Base-by-base conservation (phyloP, 2,888 invertebrate species). In the Tetanocera ferruginea region DNA sequence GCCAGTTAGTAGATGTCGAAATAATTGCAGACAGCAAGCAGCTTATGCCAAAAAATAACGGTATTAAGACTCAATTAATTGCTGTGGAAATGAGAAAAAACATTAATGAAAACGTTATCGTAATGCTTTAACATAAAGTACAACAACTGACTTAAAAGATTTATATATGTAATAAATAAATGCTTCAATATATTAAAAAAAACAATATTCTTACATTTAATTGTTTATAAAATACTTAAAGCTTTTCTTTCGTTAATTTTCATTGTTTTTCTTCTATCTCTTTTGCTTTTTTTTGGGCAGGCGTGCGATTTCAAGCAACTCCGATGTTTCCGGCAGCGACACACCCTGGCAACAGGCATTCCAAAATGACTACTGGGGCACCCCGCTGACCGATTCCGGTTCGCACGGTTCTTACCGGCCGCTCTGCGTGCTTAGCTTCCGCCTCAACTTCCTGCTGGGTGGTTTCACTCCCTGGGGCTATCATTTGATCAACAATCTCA, bases 341-440 rank as follows among this genome's bases (percentile, higher is more conserved):
- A 95, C 96, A 80, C 94, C 97, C 78, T 93, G 97, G 92, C 92
- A 92, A 84, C 93, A 94, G 83, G 92, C 98, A 84, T 94, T 98
- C 88, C 93, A 93, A 89, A 95, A 98, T 91, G 98, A 99, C 91
- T 99, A 98, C 91, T 99, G 99, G 99, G 99, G 98, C 71, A 98
- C 98, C 60, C 96, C 98, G 78, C 92, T 99, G 85, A 93, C 93
- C 83, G 97, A 97, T 91, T 93, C 94, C 81, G 98, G 98, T 73
- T 98, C 98, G 17, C 98, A 99, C 91, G 98, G 98, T 86, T 98
- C 98, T 76, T 99, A 98, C 91, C 93, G 99, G 51, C 98, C 98
- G 72, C 92, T 99, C 84, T 96, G 96, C 89, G 96, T 96, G 82
- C 93, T 96, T 81, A 94, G 96, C 83, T 97, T 96, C 91, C 93